A percentile compares a stretch with the other conserved stretches of the same genome.
Conservation (phyloP, 2,888 invertebrate species). For the Calameuta pallipes region DNA sequence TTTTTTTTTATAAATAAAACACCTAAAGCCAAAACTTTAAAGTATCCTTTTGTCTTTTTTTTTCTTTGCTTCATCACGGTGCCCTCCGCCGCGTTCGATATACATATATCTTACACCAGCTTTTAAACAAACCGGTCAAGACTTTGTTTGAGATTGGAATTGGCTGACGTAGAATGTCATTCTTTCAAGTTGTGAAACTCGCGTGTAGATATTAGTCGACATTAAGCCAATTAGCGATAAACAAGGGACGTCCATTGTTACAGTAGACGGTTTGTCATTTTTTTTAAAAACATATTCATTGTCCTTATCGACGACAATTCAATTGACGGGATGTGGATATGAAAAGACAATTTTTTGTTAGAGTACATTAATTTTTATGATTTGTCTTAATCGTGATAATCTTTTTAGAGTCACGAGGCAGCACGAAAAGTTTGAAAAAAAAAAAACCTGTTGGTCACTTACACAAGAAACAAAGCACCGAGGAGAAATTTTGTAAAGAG, state of each 20-base stretch:
- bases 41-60: neutral
- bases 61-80: neutral
- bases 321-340: neutral
- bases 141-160: neutral
- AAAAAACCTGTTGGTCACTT: neutral
- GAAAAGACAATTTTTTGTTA: neutral
- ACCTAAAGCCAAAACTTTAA: constrained; percentile 21
- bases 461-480: neutral
- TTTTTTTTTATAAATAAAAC: constrained; percentile 57
- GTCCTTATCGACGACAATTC: neutral
- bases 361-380: neutral
- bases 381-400: neutral
- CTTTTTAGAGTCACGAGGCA: neutral
- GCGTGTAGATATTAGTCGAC: neutral
- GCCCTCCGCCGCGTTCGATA: neutral
- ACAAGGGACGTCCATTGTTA: neutral
- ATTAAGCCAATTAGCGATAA: neutral
- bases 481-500: neutral
- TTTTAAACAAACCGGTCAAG: neutral
- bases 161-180: neutral
- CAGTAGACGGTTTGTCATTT: neutral
- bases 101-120: neutral
- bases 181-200: neutral
- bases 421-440: neutral
- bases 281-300: neutral